Evolutionary conservation across 1,140 invertebrate genomes (phyloP).

Genomic region (Tyrophagus putrescentiae): DNA sequence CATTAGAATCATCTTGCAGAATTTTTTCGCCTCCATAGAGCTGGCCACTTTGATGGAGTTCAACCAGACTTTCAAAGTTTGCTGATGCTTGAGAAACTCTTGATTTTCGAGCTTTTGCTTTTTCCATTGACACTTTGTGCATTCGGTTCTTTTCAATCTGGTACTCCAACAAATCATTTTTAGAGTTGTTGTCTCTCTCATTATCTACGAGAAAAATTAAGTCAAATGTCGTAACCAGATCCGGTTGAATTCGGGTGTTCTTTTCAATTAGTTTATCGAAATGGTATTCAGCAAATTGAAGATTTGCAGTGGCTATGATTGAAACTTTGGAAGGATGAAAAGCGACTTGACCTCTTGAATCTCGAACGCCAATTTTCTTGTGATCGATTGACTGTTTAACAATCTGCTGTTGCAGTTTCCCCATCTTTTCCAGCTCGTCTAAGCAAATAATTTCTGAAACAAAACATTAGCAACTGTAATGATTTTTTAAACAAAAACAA

Average conservation of each 20-base stretch:
- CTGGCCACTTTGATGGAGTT: background rate
- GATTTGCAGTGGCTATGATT: background rate
- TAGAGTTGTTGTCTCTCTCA: no score
- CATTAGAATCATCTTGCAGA: background rate
- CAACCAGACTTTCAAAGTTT: no score
- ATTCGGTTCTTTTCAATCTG: background rate
- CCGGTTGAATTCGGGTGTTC: background rate
- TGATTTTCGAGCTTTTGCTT: no score
- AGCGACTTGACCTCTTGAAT: background rate
- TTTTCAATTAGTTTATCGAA: background rate
- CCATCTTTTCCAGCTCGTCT: constrained; percentile 1
- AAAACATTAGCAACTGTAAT: background rate
- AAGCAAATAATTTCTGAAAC: background rate
- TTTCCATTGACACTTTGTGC: background rate
- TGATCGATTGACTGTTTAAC: background rate
- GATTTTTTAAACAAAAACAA: background rate
- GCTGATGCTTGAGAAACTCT: background rate
- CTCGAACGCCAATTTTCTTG: background rate
- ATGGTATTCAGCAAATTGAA: background rate
- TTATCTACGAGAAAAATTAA: background rate
- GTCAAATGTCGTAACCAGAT: constrained; percentile 3
- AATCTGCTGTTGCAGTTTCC: background rate
- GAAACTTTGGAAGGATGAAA: background rate
- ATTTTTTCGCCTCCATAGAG: background rate
- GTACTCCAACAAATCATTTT: no score